Base-by-base conservation (phyloP, 2,888 invertebrate species). In the Dinocampus coccinellae region DNA sequence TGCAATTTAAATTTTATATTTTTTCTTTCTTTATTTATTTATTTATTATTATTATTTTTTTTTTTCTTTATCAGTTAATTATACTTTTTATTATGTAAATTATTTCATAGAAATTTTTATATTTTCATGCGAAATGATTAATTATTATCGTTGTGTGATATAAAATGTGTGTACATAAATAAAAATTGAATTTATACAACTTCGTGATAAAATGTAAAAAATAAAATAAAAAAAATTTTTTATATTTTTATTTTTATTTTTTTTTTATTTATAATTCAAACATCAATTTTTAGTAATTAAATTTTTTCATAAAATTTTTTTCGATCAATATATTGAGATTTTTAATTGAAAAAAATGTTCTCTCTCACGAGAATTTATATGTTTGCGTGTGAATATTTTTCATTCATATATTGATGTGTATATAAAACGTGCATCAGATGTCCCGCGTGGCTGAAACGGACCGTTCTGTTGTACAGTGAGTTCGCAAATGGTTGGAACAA, bases 401-500 rank as follows among this genome's bases (percentile, higher is more conserved):
- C 24, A 36, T 20, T n/a, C n/a, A 11, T 24, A 24, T 39, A 26
- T 3, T 13, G n/a, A 24, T 36, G n/a, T 22, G n/a, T 22, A 39
- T 47, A 42, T 26, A 64, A 16, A n/a, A 16, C 6, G 63, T 52
- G 52, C 10, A 52, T 47, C 26, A 64, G 47, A 47, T 29, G 65
- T 70, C 53, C 66, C 39, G 66, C 63, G 68, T 72, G 65, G 71
- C 65, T 70, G 62, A 68, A 73, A 16, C 47, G 69, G 75, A 74
- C 72, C 70, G 77, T n/a, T n/a, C 69, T 69, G 74, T 66, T 75
- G 68, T 61, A 73, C 62, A 72, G 69, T 61, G 63, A 70, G 72
- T 70, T 76, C 68, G 71, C 67, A 68, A 62, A 72, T 26, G 58
- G 42, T 60, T 75, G 76, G 79, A 76, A 26, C 52, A 26, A 72